Conservation (phyloP, 2,888 invertebrate genomes). For the Podotricha telesiphe region DNA sequence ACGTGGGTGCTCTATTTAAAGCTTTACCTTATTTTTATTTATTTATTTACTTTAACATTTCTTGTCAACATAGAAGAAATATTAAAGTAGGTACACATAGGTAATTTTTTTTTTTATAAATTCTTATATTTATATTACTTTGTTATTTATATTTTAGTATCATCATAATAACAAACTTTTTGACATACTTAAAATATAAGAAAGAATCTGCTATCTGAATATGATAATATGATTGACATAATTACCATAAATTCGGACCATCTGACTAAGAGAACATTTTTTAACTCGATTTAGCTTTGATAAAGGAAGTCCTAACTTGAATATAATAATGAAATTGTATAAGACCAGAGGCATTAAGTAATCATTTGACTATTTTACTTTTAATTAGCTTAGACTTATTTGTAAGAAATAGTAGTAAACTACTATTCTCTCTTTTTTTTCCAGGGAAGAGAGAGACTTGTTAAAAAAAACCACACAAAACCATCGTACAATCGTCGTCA, state of each 20-base stretch:
- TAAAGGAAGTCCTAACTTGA: neutral
- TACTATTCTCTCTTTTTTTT: too few relatives aligned
- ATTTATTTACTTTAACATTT: neutral
- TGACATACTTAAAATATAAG: too few relatives aligned
- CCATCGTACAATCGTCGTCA: too few relatives aligned
- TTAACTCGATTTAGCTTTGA: neutral
- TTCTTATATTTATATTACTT: neutral
- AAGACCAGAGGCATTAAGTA: neutral
- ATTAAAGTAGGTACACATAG: too few relatives aligned
- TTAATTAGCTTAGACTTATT: too few relatives aligned
- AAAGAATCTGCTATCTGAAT: too few relatives aligned
- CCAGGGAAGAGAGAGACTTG: too few relatives aligned
- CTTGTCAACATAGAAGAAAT: too few relatives aligned
- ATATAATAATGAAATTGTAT: neutral
- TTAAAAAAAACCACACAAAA: neutral
- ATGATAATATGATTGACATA: neutral
- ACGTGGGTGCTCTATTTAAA: neutral
- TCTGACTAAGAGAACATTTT: neutral
- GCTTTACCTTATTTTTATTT: conserved; percentile 17
- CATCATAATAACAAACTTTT: too few relatives aligned
- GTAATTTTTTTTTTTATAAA: neutral
- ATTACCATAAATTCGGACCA: neutral
- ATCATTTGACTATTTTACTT: neutral
- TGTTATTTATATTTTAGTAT: neutral
- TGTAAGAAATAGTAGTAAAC: too few relatives aligned